Evolutionary conservation across 2,113 vertebrate genomes (phyloP).

Genomic region (Anser brachyrhynchus): DNA sequence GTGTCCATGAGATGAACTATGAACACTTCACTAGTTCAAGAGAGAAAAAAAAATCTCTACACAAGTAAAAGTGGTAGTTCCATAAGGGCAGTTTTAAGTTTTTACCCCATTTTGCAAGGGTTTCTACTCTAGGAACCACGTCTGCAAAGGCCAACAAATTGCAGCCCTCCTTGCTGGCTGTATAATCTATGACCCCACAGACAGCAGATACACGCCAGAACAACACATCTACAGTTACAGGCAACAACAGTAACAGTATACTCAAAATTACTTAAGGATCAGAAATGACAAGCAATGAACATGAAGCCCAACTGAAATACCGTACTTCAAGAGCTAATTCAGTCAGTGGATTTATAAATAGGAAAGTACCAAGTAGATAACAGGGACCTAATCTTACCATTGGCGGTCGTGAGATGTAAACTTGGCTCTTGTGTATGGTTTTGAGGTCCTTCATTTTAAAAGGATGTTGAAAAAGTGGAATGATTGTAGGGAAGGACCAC

Average conservation of each 20-base stretch:
- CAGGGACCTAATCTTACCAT: background rate
- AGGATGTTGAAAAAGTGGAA: slow-evolving; percentile 3
- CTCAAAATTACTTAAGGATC: background rate
- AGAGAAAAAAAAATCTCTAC: background rate
- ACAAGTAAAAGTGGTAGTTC: background rate
- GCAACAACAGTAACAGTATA: background rate
- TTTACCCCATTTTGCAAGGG: background rate
- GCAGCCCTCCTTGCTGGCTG: background rate
- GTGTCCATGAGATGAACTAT: background rate
- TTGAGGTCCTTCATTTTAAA: slow-evolving; percentile 6
- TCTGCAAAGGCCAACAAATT: background rate
- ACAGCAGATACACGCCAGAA: background rate
- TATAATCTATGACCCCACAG: background rate
- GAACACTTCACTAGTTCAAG: background rate
- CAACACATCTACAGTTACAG: background rate
- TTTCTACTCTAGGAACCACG: background rate
- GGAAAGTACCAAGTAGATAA: background rate
- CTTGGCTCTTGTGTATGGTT: background rate
- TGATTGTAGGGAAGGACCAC: background rate
- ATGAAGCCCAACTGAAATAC: background rate
- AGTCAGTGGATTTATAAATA: background rate
- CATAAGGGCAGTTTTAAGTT: background rate
- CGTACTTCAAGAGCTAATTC: background rate
- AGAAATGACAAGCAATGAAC: background rate
- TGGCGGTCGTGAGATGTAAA: background rate